Conservation (phyloP, 1,140 invertebrate species). For the Episyrphus balteatus region DNA sequence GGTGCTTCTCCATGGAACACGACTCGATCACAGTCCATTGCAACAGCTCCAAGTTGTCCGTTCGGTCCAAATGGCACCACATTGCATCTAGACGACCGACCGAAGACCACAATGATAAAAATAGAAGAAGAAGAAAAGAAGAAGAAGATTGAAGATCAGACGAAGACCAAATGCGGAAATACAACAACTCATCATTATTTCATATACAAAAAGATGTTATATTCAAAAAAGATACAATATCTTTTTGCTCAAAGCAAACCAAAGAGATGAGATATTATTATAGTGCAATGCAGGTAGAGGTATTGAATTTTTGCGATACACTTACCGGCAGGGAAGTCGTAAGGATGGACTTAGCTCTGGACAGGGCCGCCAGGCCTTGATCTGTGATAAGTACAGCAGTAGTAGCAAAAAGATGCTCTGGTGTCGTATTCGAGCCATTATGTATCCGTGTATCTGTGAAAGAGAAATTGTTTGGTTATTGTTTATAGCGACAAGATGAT, state of each 20-base stretch:
- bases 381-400: constrained; percentile 13
- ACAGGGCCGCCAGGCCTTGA: constrained; percentile 33
- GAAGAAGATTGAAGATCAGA: not conserved
- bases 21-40: constrained; percentile 68
- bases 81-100: constrained; percentile 31
- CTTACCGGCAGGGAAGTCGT: constrained; percentile 35
- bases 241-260: too few species aligned
- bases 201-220: too few species aligned
- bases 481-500: too few species aligned
- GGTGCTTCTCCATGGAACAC: constrained; percentile 69
- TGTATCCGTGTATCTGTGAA: not conserved
- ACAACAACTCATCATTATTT: too few species aligned
- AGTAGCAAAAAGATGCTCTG: constrained; percentile 6
- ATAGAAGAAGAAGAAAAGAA: not conserved
- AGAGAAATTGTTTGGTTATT: not conserved
- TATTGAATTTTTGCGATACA: not conserved
- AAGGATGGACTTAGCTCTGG: constrained; percentile 34
- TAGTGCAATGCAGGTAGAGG: too few species aligned
- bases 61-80: constrained; percentile 34
- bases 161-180: too few species aligned
- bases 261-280: too few species aligned
- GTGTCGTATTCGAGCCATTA: constrained; percentile 6
- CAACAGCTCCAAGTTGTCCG: constrained; percentile 33
- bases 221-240: too few species aligned
- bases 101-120: not conserved